Conservation (phyloP, 2,888 invertebrate genomes). For the Coelogynopora nodosa region DNA sequence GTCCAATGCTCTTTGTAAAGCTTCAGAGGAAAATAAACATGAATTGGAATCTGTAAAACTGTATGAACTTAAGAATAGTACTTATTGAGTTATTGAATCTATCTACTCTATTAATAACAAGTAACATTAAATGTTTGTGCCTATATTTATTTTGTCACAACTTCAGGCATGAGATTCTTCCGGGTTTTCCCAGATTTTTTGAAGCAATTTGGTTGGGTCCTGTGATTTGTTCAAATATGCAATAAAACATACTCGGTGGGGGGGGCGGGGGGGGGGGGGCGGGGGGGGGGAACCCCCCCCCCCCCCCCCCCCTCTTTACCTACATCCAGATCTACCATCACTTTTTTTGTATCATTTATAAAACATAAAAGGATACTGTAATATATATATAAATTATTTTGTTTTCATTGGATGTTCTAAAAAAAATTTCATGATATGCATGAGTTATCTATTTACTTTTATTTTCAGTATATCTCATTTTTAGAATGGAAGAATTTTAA, state of each 20-base stretch:
- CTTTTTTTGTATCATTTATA: neutral
- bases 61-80: no score
- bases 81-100: no score
- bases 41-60: no score
- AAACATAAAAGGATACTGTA: neutral
- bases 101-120: no score
- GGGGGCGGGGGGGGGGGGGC: no score
- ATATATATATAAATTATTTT: neutral
- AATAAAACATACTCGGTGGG: neutral
- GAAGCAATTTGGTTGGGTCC: neutral
- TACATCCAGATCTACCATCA: neutral
- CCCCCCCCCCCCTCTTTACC: neutral
- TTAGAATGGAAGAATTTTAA: neutral
- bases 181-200: neutral
- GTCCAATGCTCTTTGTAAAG: no score
- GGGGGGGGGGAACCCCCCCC: no score
- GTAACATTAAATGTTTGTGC: no score
- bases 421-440: neutral
- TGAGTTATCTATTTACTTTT: neutral
- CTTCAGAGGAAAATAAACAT: no score
- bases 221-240: neutral
- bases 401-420: neutral
- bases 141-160: no score
- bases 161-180: neutral
- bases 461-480: neutral